Evolutionary conservation across 2,888 invertebrate genomes (phyloP).

Genomic region (Corbicula japonica): DNA sequence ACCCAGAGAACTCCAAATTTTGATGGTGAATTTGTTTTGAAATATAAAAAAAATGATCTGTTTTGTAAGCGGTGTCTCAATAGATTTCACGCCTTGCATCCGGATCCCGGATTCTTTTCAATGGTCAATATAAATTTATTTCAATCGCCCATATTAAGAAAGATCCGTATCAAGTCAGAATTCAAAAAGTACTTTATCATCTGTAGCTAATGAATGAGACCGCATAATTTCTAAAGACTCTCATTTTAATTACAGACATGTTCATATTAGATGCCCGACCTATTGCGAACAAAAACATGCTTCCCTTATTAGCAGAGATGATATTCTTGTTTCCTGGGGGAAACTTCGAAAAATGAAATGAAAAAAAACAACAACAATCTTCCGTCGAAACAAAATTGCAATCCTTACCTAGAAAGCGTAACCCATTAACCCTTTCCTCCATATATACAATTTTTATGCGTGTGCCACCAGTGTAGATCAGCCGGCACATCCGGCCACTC

Average conservation of each 20-base stretch:
- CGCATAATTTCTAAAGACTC: conserved; percentile 2
- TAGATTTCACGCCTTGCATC: conserved; percentile 27
- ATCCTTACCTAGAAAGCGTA: too few species aligned
- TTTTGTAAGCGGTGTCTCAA: conserved; percentile 14
- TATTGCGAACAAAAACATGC: too few species aligned
- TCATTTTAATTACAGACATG: conserved; percentile 31
- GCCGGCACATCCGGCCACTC: too few species aligned
- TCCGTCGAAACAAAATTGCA: too few species aligned
- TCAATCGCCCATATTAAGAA: neutral
- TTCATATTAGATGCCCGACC: conserved; percentile 10
- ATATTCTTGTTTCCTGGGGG: too few species aligned
- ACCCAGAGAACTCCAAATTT: conserved; percentile 29
- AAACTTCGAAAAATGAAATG: too few species aligned
- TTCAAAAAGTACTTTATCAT: conserved; percentile 10
- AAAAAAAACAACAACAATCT: too few species aligned
- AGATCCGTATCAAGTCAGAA: conserved; percentile 10
- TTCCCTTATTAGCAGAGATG: too few species aligned
- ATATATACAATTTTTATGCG: too few species aligned
- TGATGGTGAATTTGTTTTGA: conserved; percentile 14
- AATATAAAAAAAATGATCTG: conserved; percentile 12
- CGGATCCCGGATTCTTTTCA: conserved; percentile 7
- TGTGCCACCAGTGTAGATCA: too few species aligned
- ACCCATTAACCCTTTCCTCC: too few species aligned
- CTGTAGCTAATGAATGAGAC: conserved; percentile 12
- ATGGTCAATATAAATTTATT: conserved; percentile 21